Percentiles rank a stretch among this genome's conserved stretches.
These are phyloP conservation scores for Pelobates fuscus DNA, from an alignment of 2,113 vertebrate genomes.

Conservation along the genomic window DNA sequence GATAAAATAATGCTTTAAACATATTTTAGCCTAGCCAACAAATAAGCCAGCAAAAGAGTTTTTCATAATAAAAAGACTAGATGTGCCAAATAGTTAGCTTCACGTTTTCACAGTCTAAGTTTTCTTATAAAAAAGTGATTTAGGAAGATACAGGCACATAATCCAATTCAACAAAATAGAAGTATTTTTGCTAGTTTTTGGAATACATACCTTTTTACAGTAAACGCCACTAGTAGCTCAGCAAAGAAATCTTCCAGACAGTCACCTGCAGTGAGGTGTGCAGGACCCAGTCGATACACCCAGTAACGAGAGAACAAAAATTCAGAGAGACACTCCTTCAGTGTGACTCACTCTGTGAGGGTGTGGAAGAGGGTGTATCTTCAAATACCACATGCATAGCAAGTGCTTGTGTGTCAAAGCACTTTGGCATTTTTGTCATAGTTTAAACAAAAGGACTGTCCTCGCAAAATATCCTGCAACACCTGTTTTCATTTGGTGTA, in stretches of 20 bases:
- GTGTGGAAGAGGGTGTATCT: conserved; percentile 81
- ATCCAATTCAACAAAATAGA: background rate
- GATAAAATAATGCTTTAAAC: too few species aligned
- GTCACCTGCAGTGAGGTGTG: conserved; percentile 39
- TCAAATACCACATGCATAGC: conserved; percentile 69
- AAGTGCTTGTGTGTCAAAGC: conserved; percentile 42
- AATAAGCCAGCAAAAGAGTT: too few species aligned
- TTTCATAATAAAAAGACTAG: too few species aligned
- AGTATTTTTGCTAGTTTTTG: background rate
- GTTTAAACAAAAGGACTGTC: conserved; percentile 29
- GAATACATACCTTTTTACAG: conserved; percentile 21
- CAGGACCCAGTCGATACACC: conserved; percentile 14
- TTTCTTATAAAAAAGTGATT: too few species aligned
- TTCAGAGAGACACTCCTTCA: conserved; percentile 58
- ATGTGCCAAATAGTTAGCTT: too few species aligned
- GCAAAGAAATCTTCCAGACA: conserved; percentile 2
- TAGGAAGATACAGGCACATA: too few species aligned
- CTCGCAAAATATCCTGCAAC: conserved; percentile 30
- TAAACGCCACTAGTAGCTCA: background rate
- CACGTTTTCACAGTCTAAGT: too few species aligned
- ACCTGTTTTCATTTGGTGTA: background rate
- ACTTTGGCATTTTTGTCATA: conserved; percentile 55
- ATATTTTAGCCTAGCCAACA: too few species aligned
- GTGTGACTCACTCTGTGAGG: conserved; percentile 73
- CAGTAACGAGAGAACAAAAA: conserved; percentile 57